Percentiles rank a stretch among this genome's conserved stretches.
Conservation (phyloP, 2,113 vertebrate species). For the Oceanites oceanicus region DNA sequence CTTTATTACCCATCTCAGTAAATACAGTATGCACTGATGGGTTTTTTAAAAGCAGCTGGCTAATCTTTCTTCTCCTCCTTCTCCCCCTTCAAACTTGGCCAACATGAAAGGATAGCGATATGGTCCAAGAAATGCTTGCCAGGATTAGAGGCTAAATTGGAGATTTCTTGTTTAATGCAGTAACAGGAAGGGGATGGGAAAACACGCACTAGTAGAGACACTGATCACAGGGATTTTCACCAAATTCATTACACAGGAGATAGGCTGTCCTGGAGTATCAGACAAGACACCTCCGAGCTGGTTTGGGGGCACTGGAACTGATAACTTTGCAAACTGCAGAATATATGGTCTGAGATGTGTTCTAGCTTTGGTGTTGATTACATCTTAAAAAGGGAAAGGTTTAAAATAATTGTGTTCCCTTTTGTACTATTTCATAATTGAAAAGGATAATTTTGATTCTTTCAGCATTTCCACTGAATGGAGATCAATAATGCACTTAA, state of each 20-base stretch:
- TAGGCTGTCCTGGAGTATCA: not conserved
- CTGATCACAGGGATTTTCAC: not conserved
- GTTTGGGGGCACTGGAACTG: not conserved
- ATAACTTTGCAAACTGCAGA: not conserved
- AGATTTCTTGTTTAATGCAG: conserved; percentile 42
- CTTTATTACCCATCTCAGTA: not conserved
- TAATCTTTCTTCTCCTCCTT: conserved; percentile 60
- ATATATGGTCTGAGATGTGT: fast-evolving
- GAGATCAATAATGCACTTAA: not conserved
- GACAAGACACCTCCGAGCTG: not conserved
- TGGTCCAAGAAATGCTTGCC: conserved; percentile 69
- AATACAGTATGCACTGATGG: conserved; percentile 38
- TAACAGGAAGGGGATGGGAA: not conserved
- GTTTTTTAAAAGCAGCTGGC: conserved; percentile 58
- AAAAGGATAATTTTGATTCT: not conserved
- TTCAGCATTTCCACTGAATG: not conserved
- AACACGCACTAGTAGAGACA: not conserved
- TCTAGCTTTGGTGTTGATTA: not conserved
- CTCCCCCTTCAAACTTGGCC: conserved; percentile 62
- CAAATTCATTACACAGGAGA: not conserved
- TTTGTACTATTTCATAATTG: not conserved
- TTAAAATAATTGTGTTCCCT: not conserved
- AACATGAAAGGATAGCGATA: not conserved
- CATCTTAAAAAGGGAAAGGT: not conserved
- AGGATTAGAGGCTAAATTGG: conserved; percentile 48